Base-by-base conservation (phyloP, 2,888 invertebrate species). In the Drosophila kanekoi region DNA sequence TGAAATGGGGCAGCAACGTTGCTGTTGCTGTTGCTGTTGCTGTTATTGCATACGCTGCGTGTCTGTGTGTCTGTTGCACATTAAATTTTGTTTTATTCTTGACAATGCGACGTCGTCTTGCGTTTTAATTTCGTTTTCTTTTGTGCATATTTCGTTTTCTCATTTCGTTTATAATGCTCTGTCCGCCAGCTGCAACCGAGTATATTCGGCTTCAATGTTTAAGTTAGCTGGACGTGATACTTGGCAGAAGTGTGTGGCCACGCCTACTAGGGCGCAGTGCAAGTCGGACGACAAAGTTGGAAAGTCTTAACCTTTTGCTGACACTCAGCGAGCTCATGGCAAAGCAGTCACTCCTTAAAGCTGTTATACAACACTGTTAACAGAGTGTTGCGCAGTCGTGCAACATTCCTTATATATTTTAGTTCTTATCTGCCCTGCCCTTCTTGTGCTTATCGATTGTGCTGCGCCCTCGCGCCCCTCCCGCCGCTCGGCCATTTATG, bases 121-220 rank as follows among this genome's bases (percentile, higher is more conserved):
- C 73, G 77, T 85, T 83, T 81, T 82, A 85, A 87, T 87, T 83
- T 83, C 88, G 74, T 87, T 87, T 83, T 85, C 77, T 79, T 82
- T 87, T 75, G 66, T 68, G 69, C 65, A 64, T 53, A 81, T 59
- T 73, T 86, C 54, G 10, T 20, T 43, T 20, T 44, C 11, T 66
- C 33, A 6, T 47, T 61, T 66, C 69, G 14, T 45, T 33, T 16
- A 28, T 61, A 10, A 28, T 28, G 28, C 28, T 28, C 28, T 28
- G 28, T 2, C 2, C 28, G 28, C 8, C 28, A 28, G 28, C 28
- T 28, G 28, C 28, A 28, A 8, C 28, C 8, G 28, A 28, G 28
- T 28, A 28, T 8, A 28, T 28, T 28, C 28, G 28, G 8, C 28
- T 28, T 0, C 8, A 28, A 2, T 2, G 28, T 28, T 28, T 8